Percentiles rank a stretch among this genome's conserved stretches.
These are phyloP conservation scores for Diorhabda sublineata DNA, from an alignment of 1,140 invertebrate genomes.

Conservation along the genomic window DNA sequence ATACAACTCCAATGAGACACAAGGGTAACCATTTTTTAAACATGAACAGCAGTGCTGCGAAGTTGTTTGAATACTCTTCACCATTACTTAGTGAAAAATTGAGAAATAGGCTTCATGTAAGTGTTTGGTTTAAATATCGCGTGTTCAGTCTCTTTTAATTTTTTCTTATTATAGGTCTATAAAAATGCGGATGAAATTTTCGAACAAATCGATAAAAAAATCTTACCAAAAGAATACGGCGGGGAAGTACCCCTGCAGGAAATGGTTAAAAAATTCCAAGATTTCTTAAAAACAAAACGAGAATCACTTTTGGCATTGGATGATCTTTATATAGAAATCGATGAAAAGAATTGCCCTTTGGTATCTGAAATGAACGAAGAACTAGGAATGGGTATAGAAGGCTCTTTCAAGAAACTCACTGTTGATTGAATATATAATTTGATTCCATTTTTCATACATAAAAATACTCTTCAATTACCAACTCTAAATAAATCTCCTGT, in stretches of 20 bases:
- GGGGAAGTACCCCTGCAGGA: slow-evolving; percentile 71
- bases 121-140: slow-evolving; percentile 26
- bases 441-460: no score
- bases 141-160: slow-evolving; percentile 3
- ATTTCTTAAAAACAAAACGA: slow-evolving; percentile 58
- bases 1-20: slow-evolving; percentile 82
- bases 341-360: slow-evolving; percentile 57
- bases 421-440: slow-evolving; percentile 59
- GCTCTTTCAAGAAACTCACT: slow-evolving; percentile 76
- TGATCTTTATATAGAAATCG: slow-evolving; percentile 72
- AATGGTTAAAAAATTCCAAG: slow-evolving; percentile 74
- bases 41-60: slow-evolving; percentile 69
- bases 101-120: slow-evolving; percentile 68
- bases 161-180: slow-evolving; percentile 59
- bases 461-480: no score
- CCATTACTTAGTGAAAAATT: slow-evolving; percentile 78
- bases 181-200: slow-evolving; percentile 65
- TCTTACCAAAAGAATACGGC: slow-evolving; percentile 82
- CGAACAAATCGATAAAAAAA: slow-evolving; percentile 63
- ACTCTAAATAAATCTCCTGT: no score
- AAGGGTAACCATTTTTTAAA: slow-evolving; percentile 82
- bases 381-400: slow-evolving; percentile 63
- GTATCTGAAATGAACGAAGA: slow-evolving; percentile 61
- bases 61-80: slow-evolving; percentile 74
- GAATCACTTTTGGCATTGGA: slow-evolving; percentile 68